Percentiles rank a stretch among this genome's conserved stretches.
These are phyloP conservation scores for Chrosomus eos DNA, from an alignment of 2,797 vertebrate species.

Conservation along the genomic window DNA sequence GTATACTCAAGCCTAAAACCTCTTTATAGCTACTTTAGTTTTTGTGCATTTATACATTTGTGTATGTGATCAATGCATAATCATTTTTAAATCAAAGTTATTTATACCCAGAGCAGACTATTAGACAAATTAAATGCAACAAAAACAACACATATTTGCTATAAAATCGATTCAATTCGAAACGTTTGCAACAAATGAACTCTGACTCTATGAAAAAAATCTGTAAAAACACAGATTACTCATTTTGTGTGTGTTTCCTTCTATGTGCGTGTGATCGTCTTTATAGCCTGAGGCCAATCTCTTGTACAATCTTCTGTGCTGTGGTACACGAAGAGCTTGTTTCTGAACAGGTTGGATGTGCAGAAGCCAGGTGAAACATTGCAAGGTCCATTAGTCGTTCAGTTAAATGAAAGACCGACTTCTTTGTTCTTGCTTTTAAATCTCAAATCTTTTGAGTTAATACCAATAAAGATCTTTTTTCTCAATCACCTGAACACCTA, in stretches of 20 bases:
- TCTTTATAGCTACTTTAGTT: neutral
- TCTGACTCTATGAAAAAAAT: neutral
- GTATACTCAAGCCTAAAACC: neutral
- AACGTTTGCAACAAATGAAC: neutral
- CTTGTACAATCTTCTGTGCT: constrained; percentile 14
- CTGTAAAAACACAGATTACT: constrained; percentile 8
- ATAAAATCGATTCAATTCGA: neutral
- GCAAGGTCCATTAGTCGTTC: constrained; percentile 57
- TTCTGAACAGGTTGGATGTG: constrained; percentile 70
- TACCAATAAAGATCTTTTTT: constrained; percentile 85
- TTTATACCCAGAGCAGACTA: neutral
- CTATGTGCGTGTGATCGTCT: constrained; percentile 11
- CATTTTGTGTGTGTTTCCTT: neutral
- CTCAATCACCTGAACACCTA: constrained; percentile 65
- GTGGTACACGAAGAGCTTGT: constrained; percentile 51
- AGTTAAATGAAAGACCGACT: constrained; percentile 36
- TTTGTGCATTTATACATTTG: neutral
- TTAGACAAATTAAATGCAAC: neutral
- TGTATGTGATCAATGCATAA: neutral
- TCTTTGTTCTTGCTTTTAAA: constrained; percentile 22
- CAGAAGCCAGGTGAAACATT: constrained; percentile 54
- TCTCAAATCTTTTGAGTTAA: constrained; percentile 54
- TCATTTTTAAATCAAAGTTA: neutral
- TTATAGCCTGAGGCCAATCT: constrained; percentile 39
- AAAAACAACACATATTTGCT: neutral